These are phyloP conservation scores for Pedetes capensis DNA, from an alignment of 2,113 vertebrate species.

Conservation along the genomic window DNA sequence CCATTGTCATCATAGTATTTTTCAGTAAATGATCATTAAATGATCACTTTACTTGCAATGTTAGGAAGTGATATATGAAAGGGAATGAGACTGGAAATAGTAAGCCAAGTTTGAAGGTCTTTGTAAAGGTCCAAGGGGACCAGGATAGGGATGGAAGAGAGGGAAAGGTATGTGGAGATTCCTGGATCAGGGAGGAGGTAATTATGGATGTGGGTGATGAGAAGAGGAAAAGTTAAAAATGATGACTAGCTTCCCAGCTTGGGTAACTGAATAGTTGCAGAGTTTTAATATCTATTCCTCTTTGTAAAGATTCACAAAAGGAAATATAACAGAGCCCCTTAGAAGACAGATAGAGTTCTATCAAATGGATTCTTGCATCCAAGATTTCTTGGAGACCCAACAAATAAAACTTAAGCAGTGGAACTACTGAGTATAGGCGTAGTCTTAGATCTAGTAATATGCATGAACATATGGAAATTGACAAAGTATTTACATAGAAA, in stretches of 20 bases:
- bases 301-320: neutral
- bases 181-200: neutral
- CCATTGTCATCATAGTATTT: neutral
- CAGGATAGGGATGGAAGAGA: neutral
- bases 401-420: neutral
- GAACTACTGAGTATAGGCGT: neutral
- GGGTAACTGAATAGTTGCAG: neutral
- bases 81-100: neutral
- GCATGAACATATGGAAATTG: neutral
- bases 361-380: neutral
- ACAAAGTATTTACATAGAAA: neutral
- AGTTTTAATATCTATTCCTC: neutral
- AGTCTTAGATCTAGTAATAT: neutral
- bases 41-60: neutral
- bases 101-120: neutral
- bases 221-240: neutral
- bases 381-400: neutral
- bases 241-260: neutral
- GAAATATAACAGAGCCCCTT: neutral
- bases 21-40: neutral
- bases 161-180: neutral
- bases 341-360: neutral
- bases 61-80: neutral
- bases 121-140: neutral
- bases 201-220: neutral